Evolutionary conservation across 1,140 invertebrate species (phyloP).

Genomic region (Cryptotermes secundus): DNA sequence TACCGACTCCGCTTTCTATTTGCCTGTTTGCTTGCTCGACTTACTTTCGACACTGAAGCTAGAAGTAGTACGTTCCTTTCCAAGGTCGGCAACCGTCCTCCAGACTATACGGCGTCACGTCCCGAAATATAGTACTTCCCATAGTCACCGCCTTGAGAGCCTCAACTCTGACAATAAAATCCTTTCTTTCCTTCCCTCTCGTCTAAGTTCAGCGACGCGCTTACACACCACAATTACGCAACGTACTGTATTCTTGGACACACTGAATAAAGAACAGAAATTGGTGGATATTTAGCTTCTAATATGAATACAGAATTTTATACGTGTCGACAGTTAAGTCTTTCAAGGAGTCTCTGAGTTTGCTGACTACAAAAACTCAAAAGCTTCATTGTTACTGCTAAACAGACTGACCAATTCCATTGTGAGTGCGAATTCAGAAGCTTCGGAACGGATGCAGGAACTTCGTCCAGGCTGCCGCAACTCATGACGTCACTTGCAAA

Average conservation of each 20-base stretch:
- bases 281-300: neutral
- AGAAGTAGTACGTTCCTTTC: too few relatives aligned
- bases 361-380: neutral
- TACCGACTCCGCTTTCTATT: too few relatives aligned
- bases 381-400: neutral
- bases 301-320: neutral
- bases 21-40: too few relatives aligned
- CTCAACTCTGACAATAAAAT: too few relatives aligned
- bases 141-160: too few relatives aligned
- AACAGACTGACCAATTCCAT: neutral
- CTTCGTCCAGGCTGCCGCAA: neutral
- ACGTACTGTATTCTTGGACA: neutral
- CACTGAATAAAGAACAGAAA: neutral
- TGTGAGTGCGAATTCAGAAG: neutral
- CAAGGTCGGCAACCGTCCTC: too few relatives aligned
- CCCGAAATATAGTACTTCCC: too few relatives aligned
- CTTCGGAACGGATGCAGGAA: neutral
- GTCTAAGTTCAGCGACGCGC: neutral
- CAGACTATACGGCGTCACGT: too few relatives aligned
- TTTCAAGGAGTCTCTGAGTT: neutral
- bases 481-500: neutral
- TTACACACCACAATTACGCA: slow-evolving; percentile 6
- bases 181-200: too few relatives aligned
- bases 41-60: too few relatives aligned
- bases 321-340: neutral